phyloP scores from a whole-genome alignment of 2,797 vertebrate species.

The Pseudochirops cupreus region DNA sequence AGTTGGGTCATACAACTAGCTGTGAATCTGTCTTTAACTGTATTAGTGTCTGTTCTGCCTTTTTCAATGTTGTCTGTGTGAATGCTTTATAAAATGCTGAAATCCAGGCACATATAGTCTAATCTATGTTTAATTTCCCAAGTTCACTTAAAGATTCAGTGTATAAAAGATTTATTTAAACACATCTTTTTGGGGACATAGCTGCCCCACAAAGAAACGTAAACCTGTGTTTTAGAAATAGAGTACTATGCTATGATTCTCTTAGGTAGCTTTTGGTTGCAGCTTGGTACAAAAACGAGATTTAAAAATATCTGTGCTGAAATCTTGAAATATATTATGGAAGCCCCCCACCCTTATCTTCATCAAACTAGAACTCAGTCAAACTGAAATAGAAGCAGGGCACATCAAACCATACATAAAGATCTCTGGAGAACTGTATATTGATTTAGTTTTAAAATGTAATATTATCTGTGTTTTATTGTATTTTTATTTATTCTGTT shows the following conservation, averaged over 20 bases:
- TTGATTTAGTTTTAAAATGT: neutral
- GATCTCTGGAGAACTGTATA: neutral
- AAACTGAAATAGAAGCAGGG: neutral
- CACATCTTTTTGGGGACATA: neutral
- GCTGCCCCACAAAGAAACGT: neutral
- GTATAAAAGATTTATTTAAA: neutral
- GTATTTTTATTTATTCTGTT: neutral
- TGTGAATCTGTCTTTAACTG: neutral
- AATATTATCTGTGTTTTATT: neutral
- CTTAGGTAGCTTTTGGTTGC: neutral
- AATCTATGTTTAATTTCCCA: neutral
- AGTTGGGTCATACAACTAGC: neutral
- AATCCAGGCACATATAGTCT: neutral
- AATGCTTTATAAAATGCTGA: neutral
- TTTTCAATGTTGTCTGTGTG: neutral
- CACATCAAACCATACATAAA: neutral
- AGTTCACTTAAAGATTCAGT: neutral
- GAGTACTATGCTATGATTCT: neutral
- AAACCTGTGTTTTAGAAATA: neutral
- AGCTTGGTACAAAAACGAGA: neutral
- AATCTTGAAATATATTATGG: neutral
- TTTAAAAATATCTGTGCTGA: neutral
- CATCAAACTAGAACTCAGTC: neutral
- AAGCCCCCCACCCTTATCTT: neutral
- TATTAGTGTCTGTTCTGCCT: neutral